phyloP scores from a whole-genome alignment of 2,888 invertebrate species.

The Drosophila tripunctata region DNA sequence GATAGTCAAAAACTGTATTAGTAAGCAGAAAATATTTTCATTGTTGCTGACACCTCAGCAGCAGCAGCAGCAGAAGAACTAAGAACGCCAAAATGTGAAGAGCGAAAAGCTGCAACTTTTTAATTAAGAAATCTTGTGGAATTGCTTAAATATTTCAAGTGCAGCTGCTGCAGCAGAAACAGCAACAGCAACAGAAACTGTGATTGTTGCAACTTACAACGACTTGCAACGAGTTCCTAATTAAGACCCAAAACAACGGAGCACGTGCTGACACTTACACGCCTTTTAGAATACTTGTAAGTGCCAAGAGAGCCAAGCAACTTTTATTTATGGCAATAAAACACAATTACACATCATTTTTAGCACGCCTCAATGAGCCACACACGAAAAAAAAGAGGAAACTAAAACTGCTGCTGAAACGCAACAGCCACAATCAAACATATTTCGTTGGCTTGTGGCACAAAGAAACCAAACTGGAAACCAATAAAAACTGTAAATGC shows the following conservation, averaged over 20 bases:
- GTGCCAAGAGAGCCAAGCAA: neutral
- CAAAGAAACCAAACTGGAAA: conserved; percentile 2
- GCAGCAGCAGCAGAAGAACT: too few relatives aligned
- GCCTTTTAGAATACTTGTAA: neutral
- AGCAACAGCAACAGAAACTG: conserved; percentile 24
- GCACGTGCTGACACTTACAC: conserved; percentile 50
- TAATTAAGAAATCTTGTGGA: conserved; percentile 75
- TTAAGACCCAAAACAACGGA: conserved; percentile 57
- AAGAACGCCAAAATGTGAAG: conserved; percentile 20
- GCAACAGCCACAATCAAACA: conserved; percentile 48
- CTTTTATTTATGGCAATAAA: conserved; percentile 71
- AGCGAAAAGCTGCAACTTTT: conserved; percentile 52
- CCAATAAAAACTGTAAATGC: conserved; percentile 16
- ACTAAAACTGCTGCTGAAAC: conserved; percentile 2
- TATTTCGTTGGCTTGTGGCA: conserved; percentile 33
- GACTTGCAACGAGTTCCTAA: conserved; percentile 54
- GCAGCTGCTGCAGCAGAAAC: conserved; percentile 35
- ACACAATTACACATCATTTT: conserved; percentile 72
- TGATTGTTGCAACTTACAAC: conserved; percentile 24
- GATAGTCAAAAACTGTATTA: conserved; percentile 32
- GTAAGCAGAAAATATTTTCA: conserved; percentile 71
- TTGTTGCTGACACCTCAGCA: conserved; percentile 75
- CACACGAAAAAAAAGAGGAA: neutral
- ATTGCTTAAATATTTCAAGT: conserved; percentile 73
- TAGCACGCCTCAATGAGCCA: conserved; percentile 26